Base-by-base conservation (phyloP, 2,888 invertebrate genomes). In the Polyommatus icarus region DNA sequence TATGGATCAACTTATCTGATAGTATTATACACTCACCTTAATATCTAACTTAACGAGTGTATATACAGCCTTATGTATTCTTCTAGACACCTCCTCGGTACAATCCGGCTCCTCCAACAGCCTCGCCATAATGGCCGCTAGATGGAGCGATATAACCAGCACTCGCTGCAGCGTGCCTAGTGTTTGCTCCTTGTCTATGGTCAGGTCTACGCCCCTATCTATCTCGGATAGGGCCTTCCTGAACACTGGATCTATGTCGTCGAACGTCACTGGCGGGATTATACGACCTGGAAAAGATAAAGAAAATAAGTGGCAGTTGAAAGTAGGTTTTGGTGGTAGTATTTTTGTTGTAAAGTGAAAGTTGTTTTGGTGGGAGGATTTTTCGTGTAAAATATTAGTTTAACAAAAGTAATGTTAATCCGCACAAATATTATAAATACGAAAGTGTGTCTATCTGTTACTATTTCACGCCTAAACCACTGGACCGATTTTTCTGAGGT, bases 241-340 rank as follows among this genome's bases (percentile, higher is more conserved):
- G 88, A 98, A 97, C 77, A 98, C 98, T 83, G 96, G 95, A 83
- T 97, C 95, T 83, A 99, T 96, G 89, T 98, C 98, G 78, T 95
- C 94, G 85, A 97, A 97, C 77, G 97, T 96, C 36, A 98, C 96
- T 0, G 97, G 96, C 71, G 97, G 98, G 79, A 97, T 97, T 80
- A 96, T 95, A 78, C 97, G 95, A 73, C 97, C 94, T 92, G 88
- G 29, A 82, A 81, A 18, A 29, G 0, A 20, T 50, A 20, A 20
- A 10, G n/a, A 98, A 20, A 20, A 0, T 36, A 36, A 36, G 5
- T 36, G 3, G 29, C 29, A 29, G 29, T 29, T 29, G 3, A 29
- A 29, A 29, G 29, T 36, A 36, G 7, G 36, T 36, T 36, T 36
- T 7, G 6, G 36, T 36, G 36, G 36, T 36, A 36, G 36, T 7